phyloP scores from a whole-genome alignment of 2,888 invertebrate genomes.

The Aporophyla nigra region DNA sequence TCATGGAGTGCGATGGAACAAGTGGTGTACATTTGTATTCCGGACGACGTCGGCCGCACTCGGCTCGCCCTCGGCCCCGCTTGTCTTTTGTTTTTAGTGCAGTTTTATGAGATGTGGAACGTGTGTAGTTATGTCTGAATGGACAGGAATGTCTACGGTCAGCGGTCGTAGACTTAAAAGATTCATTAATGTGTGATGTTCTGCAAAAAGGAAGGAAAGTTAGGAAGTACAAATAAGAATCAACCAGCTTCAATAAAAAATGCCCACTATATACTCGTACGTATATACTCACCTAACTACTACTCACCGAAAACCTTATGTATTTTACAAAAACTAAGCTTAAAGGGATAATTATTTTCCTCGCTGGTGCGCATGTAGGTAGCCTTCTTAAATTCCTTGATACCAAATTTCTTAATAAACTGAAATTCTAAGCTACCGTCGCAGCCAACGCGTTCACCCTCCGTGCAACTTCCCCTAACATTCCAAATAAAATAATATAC shows the following conservation, averaged over 20 bases:
- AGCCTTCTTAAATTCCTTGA: background rate
- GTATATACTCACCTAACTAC: too few species aligned
- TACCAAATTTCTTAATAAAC: background rate
- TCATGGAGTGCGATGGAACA: slow-evolving; percentile 70
- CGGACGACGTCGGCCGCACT: slow-evolving; percentile 23
- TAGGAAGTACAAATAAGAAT: background rate
- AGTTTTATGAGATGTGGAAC: slow-evolving; percentile 37
- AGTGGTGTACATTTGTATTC: slow-evolving; percentile 63
- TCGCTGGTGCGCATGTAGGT: background rate
- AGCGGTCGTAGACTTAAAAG: background rate
- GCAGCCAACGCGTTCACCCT: background rate
- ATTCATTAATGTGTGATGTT: background rate
- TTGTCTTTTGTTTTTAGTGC: slow-evolving; percentile 58
- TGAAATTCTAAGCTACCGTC: background rate
- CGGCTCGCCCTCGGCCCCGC: slow-evolving; percentile 25
- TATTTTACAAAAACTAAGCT: background rate
- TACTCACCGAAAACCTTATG: background rate
- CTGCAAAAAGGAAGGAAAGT: background rate
- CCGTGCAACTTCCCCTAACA: background rate
- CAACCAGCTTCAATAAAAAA: too few species aligned
- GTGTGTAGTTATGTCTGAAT: slow-evolving; percentile 26
- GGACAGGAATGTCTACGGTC: background rate
- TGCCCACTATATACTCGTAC: too few species aligned
- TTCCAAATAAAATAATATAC: slow-evolving; percentile 54
- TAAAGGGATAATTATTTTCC: background rate